Evolutionary conservation across 2,888 invertebrate species (phyloP).

Genomic region (Chalcosyrphus nemorum): DNA sequence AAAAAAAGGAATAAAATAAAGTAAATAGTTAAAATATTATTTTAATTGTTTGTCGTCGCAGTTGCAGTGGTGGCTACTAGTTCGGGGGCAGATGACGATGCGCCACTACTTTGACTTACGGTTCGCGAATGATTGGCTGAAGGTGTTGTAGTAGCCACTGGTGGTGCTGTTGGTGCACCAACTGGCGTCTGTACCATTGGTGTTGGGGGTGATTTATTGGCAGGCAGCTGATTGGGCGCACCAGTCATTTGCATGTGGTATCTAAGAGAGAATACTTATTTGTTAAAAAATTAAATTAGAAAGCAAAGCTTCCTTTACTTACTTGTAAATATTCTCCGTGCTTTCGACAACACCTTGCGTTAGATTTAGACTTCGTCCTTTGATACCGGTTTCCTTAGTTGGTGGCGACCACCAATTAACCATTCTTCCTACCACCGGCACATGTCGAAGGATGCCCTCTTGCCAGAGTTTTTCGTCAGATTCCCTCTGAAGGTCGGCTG

Average conservation of each 20-base stretch:
- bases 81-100: constrained; percentile 78
- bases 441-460: constrained; percentile 96
- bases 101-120: constrained; percentile 84
- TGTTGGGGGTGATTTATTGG: constrained; percentile 86
- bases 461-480: constrained; percentile 95
- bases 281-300: background rate
- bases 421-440: constrained; percentile 96
- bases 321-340: constrained; percentile 89
- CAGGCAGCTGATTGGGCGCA: constrained; percentile 84
- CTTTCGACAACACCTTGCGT: constrained; percentile 90
- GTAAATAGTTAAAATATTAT: constrained; percentile 1
- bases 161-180: constrained; percentile 78
- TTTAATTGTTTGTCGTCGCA: constrained; percentile 49
- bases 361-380: constrained; percentile 92
- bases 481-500: constrained; percentile 94
- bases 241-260: constrained; percentile 90
- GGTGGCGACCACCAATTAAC: constrained; percentile 98
- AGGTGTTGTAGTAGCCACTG: constrained; percentile 79
- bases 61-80: constrained; percentile 75
- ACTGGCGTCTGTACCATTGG: constrained; percentile 88
- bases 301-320: constrained; percentile 42
- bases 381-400: constrained; percentile 89
- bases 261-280: constrained; percentile 79
- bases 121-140: constrained; percentile 84
- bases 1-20: constrained; percentile 32